Conservation (phyloP, 2,797 vertebrate genomes). For the Phataginus tricuspis region DNA sequence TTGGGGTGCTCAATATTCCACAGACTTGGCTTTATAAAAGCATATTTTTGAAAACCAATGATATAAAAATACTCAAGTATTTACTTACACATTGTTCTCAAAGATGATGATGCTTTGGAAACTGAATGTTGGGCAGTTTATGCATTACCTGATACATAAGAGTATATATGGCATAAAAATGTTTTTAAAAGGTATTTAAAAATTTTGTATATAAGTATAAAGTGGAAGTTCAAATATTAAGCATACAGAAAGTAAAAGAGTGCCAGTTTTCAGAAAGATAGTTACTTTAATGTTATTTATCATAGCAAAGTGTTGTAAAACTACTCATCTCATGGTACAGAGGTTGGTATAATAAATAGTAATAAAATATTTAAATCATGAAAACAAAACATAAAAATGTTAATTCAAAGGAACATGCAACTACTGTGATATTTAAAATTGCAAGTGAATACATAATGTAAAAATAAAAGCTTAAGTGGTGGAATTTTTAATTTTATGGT, state of each 20-base stretch:
- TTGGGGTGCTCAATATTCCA: neutral
- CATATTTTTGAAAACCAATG: neutral
- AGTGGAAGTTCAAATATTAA: neutral
- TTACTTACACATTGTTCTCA: neutral
- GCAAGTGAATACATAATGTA: neutral
- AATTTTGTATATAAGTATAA: neutral
- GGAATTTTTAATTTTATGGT: slow-evolving; percentile 18
- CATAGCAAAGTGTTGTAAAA: neutral
- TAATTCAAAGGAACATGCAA: neutral
- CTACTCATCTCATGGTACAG: neutral
- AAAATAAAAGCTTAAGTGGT: slow-evolving; percentile 40
- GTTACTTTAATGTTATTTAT: neutral
- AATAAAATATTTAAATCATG: neutral
- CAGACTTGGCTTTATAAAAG: neutral
- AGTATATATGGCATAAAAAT: neutral
- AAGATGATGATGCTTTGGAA: slow-evolving; percentile 28
- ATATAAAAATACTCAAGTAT: neutral
- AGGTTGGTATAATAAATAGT: neutral
- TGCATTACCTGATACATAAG: neutral
- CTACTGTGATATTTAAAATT: slow-evolving; percentile 4
- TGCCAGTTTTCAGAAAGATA: neutral
- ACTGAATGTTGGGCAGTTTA: neutral
- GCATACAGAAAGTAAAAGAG: slow-evolving; percentile 4
- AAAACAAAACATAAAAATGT: neutral
- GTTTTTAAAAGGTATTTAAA: neutral